Percentiles rank a stretch among this genome's conserved stretches.
These are phyloP conservation scores for Alsophila aescularia DNA, from an alignment of 2,888 invertebrate genomes.

Conservation along the genomic window DNA sequence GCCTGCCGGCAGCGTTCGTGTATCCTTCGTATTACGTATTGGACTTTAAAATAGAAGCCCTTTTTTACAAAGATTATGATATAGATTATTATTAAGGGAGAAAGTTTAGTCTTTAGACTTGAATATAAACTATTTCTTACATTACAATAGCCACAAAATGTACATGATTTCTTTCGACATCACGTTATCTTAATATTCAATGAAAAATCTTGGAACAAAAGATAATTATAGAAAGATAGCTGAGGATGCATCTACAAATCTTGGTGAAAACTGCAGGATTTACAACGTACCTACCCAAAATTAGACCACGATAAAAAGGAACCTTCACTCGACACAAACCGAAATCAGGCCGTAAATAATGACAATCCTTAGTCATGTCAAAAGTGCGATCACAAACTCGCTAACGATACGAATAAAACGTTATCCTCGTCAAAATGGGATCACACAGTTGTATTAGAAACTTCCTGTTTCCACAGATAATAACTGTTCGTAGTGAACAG, in stretches of 20 bases:
- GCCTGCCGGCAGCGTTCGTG: conserved; percentile 34
- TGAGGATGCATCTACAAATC: too few species aligned
- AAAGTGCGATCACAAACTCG: too few species aligned
- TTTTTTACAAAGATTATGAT: conserved; percentile 17
- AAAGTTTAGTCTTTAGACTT: conserved; percentile 6
- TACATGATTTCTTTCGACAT: neutral
- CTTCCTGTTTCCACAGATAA: conserved; percentile 31
- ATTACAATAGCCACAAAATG: neutral
- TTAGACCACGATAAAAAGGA: too few species aligned
- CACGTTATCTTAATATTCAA: too few species aligned
- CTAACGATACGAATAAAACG: too few species aligned
- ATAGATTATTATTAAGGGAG: conserved; percentile 8
- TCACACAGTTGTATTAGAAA: conserved; percentile 30
- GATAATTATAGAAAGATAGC: too few species aligned
- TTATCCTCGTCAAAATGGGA: conserved; percentile 20
- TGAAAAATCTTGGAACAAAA: too few species aligned
- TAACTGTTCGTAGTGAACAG: conserved; percentile 57
- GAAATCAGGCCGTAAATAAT: too few species aligned
- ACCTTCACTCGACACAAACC: too few species aligned
- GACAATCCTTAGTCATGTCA: too few species aligned
- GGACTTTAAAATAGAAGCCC: conserved; percentile 20
- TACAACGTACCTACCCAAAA: too few species aligned
- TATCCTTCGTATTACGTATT: conserved; percentile 35
- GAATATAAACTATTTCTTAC: neutral
- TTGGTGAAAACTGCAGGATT: too few species aligned